These are phyloP conservation scores for Carcinoscorpius rotundicauda DNA, from an alignment of 1,140 invertebrate genomes.

Conservation along the genomic window DNA sequence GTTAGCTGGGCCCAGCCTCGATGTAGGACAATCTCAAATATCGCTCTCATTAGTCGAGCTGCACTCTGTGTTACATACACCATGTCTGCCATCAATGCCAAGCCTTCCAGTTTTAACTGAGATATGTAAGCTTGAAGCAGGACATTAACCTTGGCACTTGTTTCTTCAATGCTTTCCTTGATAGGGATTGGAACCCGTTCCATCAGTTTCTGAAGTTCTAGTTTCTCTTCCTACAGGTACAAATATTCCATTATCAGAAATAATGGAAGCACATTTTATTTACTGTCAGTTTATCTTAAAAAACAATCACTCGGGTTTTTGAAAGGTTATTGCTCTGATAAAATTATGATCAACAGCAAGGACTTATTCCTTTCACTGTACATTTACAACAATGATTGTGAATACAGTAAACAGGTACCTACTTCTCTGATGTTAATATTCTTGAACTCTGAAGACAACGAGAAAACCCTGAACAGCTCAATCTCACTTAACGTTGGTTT, in stretches of 20 bases:
- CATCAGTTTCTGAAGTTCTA: constrained; percentile 94
- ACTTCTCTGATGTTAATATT: constrained; percentile 83
- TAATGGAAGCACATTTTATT: too few species aligned
- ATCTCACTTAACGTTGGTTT: constrained; percentile 96
- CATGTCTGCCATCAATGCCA: constrained; percentile 98
- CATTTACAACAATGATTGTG: too few species aligned
- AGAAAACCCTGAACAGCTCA: constrained; percentile 97
- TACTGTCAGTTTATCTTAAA: too few species aligned
- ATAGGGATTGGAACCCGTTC: constrained; percentile 97
- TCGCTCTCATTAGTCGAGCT: constrained; percentile 83
- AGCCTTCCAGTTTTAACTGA: constrained; percentile 94
- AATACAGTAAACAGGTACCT: neutral
- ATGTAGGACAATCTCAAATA: constrained; percentile 87
- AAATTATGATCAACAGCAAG: constrained; percentile 5
- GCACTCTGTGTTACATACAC: constrained; percentile 98
- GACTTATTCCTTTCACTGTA: neutral
- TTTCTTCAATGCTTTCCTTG: constrained; percentile 97
- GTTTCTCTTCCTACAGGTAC: constrained; percentile 69
- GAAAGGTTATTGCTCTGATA: neutral
- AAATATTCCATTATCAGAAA: too few species aligned
- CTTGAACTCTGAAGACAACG: constrained; percentile 86
- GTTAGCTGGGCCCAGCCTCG: constrained; percentile 95
- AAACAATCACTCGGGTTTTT: too few species aligned
- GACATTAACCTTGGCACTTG: constrained; percentile 94
- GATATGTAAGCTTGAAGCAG: constrained; percentile 96